phyloP scores from a whole-genome alignment of 1,140 invertebrate species.

The Drosophila guanche region DNA sequence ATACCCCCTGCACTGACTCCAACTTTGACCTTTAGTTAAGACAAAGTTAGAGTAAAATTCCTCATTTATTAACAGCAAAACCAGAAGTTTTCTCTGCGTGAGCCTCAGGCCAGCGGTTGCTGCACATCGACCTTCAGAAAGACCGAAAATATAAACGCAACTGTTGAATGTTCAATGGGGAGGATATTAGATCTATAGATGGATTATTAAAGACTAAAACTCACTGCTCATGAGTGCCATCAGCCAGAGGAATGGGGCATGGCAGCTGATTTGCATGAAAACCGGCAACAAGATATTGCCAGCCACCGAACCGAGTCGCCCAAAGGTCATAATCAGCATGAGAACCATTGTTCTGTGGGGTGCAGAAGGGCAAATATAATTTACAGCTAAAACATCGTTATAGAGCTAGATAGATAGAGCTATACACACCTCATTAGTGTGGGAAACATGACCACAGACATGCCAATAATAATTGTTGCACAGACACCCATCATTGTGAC shows the following conservation, averaged over 20 bases:
- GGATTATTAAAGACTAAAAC: neutral
- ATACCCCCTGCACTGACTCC: neutral
- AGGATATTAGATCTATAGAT: neutral
- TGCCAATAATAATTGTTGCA: conserved; percentile 84
- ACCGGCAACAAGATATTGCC: conserved; percentile 58
- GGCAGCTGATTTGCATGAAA: conserved; percentile 56
- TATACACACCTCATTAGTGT: conserved; percentile 85
- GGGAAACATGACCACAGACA: conserved; percentile 86
- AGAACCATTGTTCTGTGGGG: conserved; percentile 64
- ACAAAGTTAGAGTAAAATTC: too few species aligned
- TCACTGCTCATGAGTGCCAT: conserved; percentile 55
- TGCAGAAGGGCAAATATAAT: neutral
- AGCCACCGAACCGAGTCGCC: conserved; percentile 57
- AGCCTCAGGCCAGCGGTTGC: conserved; percentile 44
- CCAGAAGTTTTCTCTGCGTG: too few species aligned
- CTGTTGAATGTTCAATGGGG: conserved; percentile 11
- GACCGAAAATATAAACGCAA: conserved; percentile 58
- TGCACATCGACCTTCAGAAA: conserved; percentile 57
- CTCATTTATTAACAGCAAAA: too few species aligned
- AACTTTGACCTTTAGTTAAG: neutral
- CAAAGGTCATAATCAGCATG: conserved; percentile 69
- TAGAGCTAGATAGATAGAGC: too few species aligned
- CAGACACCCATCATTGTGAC: conserved; percentile 85
- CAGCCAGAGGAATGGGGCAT: conserved; percentile 61
- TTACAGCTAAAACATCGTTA: neutral